phyloP scores from a whole-genome alignment of 2,113 vertebrate genomes.

The Cyrtonyx montezumae region DNA sequence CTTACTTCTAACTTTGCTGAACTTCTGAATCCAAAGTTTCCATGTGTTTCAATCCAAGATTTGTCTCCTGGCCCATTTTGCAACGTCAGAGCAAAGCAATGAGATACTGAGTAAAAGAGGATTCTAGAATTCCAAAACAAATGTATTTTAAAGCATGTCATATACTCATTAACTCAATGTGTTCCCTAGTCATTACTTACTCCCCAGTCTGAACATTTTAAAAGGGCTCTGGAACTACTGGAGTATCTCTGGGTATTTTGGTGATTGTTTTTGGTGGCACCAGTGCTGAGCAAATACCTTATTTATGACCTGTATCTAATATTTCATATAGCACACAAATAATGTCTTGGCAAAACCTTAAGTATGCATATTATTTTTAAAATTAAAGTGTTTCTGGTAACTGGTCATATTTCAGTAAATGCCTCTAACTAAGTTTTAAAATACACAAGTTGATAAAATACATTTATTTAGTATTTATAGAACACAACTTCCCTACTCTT shows the following conservation, averaged over 20 bases:
- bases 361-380: not conserved
- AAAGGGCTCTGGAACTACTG: not conserved
- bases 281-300: not conserved
- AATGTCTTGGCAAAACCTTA: not conserved
- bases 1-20: not conserved
- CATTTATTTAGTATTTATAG: not conserved
- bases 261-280: not conserved
- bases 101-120: not conserved
- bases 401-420: not conserved
- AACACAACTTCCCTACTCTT: not conserved
- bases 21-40: conserved; percentile 31
- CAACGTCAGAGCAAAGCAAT: conserved; percentile 1
- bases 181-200: not conserved
- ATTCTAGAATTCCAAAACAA: not conserved
- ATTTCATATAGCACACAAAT: not conserved
- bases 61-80: not conserved
- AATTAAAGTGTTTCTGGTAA: not conserved
- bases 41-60: conserved; percentile 39
- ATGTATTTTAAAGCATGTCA: not conserved
- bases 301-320: not conserved
- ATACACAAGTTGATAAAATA: not conserved
- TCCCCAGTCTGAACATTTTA: not conserved
- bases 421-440: not conserved
- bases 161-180: not conserved
- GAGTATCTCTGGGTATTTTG: not conserved